phyloP scores from a whole-genome alignment of 2,113 vertebrate genomes.

The Mystacornis crossleyi region DNA sequence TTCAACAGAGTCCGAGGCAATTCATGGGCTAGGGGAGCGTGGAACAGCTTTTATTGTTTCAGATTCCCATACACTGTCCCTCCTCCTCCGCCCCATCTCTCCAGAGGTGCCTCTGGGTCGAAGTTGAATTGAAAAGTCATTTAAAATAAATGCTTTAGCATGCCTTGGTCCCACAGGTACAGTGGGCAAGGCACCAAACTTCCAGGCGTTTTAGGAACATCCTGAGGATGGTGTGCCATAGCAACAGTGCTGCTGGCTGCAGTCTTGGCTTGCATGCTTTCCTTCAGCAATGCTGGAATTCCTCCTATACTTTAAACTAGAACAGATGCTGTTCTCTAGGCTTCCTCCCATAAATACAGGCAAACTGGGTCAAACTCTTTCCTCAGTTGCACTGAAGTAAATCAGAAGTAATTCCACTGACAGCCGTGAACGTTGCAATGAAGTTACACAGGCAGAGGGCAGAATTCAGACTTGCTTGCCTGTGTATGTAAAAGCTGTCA shows the following conservation, averaged over 20 bases:
- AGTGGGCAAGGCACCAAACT: neutral
- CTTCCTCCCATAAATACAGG: neutral
- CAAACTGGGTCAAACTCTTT: neutral
- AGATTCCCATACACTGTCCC: neutral
- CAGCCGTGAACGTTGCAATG: neutral
- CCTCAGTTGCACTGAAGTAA: neutral
- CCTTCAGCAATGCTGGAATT: constrained; percentile 17
- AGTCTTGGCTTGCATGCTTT: neutral
- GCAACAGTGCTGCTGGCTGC: neutral
- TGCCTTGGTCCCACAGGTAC: neutral
- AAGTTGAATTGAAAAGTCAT: constrained; percentile 54
- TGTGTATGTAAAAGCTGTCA: constrained; percentile 1
- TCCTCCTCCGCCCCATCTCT: neutral
- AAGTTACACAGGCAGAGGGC: neutral
- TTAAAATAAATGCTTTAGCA: neutral
- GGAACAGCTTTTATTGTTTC: neutral
- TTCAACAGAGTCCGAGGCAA: neutral
- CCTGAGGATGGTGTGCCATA: neutral
- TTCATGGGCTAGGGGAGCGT: neutral
- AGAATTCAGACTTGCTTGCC: neutral
- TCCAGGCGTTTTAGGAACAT: constrained; percentile 5
- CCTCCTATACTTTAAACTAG: neutral
- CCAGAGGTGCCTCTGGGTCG: neutral
- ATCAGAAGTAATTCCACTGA: constrained; percentile 7
- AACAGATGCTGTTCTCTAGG: constrained; percentile 1